phyloP scores from a whole-genome alignment of 2,113 vertebrate species.

The Platanista minor region DNA sequence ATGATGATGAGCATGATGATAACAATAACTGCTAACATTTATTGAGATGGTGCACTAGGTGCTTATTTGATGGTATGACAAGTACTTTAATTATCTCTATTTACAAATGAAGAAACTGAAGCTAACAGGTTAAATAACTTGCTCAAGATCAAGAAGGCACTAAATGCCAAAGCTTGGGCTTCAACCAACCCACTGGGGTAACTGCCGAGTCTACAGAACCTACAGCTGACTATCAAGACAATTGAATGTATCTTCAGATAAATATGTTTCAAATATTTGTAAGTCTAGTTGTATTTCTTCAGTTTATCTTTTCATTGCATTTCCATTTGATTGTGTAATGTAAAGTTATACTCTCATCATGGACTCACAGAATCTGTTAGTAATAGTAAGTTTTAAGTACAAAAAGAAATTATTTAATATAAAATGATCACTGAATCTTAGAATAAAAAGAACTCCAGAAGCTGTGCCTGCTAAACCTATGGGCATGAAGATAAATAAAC shows the following conservation, averaged over 20 bases:
- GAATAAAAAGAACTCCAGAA: background rate
- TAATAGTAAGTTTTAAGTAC: background rate
- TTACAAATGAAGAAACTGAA: background rate
- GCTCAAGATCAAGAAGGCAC: background rate
- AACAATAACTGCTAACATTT: background rate
- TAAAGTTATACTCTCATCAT: background rate
- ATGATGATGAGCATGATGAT: background rate
- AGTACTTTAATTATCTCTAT: background rate
- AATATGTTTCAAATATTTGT: background rate
- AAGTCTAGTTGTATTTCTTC: background rate
- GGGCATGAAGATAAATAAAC: background rate
- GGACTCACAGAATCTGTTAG: background rate
- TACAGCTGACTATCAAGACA: background rate
- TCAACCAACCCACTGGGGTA: background rate
- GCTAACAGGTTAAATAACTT: background rate
- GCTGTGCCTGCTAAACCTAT: background rate
- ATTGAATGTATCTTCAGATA: background rate
- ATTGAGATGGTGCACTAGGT: background rate
- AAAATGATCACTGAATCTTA: background rate
- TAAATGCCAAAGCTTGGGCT: background rate
- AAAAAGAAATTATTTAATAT: background rate
- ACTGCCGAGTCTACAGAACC: background rate
- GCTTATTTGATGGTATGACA: background rate
- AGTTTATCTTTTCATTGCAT: background rate
- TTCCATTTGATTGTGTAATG: background rate